Conservation (phyloP, 1,140 invertebrate genomes). For the Drosophila rufa region DNA sequence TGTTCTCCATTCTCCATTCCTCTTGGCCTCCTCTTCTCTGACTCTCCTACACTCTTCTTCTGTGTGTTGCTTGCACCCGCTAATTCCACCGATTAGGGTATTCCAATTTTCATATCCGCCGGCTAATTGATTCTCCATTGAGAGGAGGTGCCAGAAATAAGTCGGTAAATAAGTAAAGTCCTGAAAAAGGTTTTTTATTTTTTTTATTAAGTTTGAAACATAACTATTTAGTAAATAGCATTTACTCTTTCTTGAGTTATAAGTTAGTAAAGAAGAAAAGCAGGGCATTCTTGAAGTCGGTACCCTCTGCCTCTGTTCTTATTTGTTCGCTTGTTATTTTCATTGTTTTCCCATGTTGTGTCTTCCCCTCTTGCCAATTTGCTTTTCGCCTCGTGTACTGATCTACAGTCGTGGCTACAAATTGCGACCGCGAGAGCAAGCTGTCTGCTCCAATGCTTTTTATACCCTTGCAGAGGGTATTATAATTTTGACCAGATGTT, state of each 20-base stretch:
- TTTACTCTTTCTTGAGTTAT: too few species aligned
- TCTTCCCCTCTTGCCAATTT: constrained; percentile 58
- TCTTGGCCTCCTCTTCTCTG: constrained; percentile 4
- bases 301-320: not conserved
- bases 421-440: constrained; percentile 24
- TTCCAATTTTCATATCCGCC: constrained; percentile 10
- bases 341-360: constrained; percentile 18
- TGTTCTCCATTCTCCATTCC: constrained; percentile 16
- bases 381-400: constrained; percentile 33
- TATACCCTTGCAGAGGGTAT: too few species aligned
- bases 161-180: too few species aligned
- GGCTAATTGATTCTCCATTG: constrained; percentile 41
- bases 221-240: too few species aligned
- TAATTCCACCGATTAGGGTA: constrained; percentile 26
- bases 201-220: not conserved
- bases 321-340: constrained; percentile 25
- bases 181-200: too few species aligned
- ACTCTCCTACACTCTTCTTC: constrained; percentile 16
- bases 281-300: not conserved
- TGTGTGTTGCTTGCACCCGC: constrained; percentile 10
- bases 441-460: constrained; percentile 5
- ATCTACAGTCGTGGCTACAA: constrained; percentile 50
- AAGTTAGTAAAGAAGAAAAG: not conserved
- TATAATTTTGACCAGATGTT: too few species aligned
- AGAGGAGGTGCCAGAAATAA: constrained; percentile 8